Conservation (phyloP, 2,113 vertebrate species). For the Pseudolaguvia tuberculata region DNA sequence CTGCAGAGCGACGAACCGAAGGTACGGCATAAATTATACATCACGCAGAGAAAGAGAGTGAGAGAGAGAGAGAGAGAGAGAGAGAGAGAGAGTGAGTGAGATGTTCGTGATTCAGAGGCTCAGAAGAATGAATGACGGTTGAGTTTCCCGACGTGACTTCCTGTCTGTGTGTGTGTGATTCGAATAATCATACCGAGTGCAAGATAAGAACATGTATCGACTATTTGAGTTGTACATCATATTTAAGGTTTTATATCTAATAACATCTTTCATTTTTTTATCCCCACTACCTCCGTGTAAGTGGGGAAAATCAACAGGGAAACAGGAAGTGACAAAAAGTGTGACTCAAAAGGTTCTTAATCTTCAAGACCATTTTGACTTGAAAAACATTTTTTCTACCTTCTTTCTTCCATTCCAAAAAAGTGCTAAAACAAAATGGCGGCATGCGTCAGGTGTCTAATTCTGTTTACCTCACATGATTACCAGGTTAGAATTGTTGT, state of each 20-base stretch:
- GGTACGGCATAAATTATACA: not conserved
- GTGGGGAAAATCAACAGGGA: not conserved
- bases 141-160: constrained; percentile 17
- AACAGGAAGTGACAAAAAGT: constrained; percentile 23
- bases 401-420: not conserved
- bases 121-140: not conserved
- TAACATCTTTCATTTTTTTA: no score
- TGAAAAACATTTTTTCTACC: not conserved
- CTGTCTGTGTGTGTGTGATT: not conserved
- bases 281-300: no score
- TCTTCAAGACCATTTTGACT: not conserved
- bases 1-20: constrained; percentile 3
- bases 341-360: not conserved
- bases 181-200: not conserved
- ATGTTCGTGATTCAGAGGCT: constrained; percentile 23
- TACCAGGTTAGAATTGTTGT: constrained; percentile 69
- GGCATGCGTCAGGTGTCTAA: constrained; percentile 58
- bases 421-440: constrained; percentile 48
- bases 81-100: not conserved
- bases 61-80: not conserved
- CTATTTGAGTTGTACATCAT: no score
- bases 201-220: not conserved
- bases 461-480: constrained; percentile 69
- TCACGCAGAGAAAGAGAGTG: not conserved
- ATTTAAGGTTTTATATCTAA: no score